Percentiles rank a stretch among this genome's conserved stretches.
Conservation (phyloP, 2,888 invertebrate species). For the Stenodema calcarata region DNA sequence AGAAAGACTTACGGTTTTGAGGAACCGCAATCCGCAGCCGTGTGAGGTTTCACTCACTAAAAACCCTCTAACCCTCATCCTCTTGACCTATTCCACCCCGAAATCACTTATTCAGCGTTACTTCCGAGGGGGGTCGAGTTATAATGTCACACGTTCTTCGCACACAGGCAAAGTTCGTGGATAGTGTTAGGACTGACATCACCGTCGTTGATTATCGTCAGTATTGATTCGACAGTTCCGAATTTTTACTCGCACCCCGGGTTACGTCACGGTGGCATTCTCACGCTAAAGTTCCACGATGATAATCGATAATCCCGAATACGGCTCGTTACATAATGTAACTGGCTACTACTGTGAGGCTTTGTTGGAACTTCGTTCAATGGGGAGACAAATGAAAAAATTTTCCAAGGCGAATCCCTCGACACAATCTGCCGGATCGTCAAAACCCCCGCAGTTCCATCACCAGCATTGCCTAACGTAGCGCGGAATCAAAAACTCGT, state of each 20-base stretch:
- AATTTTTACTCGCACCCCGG: background rate
- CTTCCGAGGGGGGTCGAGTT: too few relatives aligned
- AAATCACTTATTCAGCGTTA: too few relatives aligned
- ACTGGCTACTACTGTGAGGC: background rate
- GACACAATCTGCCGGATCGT: background rate
- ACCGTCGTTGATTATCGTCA: too few relatives aligned
- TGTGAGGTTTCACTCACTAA: too few relatives aligned
- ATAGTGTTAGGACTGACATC: too few relatives aligned
- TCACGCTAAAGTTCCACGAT: background rate
- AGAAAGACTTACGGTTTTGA: too few relatives aligned
- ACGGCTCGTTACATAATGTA: conserved; percentile 6
- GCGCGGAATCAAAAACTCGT: background rate
- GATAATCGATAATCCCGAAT: background rate
- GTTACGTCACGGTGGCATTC: background rate
- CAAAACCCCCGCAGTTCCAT: background rate
- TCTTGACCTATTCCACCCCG: too few relatives aligned
- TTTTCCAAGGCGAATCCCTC: background rate
- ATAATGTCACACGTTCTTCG: too few relatives aligned
- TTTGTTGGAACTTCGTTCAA: conserved; percentile 10
- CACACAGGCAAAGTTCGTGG: too few relatives aligned
- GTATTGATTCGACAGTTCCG: background rate
- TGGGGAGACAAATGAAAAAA: background rate
- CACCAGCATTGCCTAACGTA: background rate
- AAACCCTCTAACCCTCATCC: too few relatives aligned
- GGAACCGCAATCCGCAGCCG: too few relatives aligned